Conservation (phyloP, 2,888 invertebrate genomes). For the Drosophila subsilvestris region DNA sequence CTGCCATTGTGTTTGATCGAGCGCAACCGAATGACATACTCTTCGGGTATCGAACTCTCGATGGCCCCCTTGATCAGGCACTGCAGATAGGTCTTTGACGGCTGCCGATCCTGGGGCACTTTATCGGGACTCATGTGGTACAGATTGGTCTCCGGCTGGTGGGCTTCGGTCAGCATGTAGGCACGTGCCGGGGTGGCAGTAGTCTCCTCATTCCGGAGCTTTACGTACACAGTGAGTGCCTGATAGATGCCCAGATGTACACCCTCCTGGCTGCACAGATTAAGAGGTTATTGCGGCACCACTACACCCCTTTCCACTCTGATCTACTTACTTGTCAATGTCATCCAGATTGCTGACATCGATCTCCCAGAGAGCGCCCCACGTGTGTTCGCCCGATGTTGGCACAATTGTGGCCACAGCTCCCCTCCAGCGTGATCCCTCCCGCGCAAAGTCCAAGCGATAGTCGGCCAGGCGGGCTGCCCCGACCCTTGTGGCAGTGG, state of each 20-base stretch:
- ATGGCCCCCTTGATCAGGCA: slow-evolving; percentile 82
- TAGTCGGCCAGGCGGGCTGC: slow-evolving; percentile 88
- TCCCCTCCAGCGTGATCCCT: slow-evolving; percentile 90
- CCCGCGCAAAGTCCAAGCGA: slow-evolving; percentile 88
- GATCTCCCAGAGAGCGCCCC: slow-evolving; percentile 93
- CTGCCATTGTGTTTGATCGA: slow-evolving; percentile 90
- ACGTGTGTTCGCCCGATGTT: slow-evolving; percentile 80
- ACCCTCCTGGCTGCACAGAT: slow-evolving; percentile 73
- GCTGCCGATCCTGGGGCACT: slow-evolving; percentile 86
- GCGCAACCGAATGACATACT: slow-evolving; percentile 89
- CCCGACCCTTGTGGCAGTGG: slow-evolving; percentile 88
- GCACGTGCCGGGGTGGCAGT: slow-evolving; percentile 86
- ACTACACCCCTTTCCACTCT: not conserved
- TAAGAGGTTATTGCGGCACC: no score
- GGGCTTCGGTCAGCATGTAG: slow-evolving; percentile 88
- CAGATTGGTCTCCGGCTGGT: slow-evolving; percentile 85
- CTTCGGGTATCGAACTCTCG: slow-evolving; percentile 87
- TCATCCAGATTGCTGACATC: slow-evolving; percentile 86
- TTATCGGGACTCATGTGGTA: slow-evolving; percentile 76
- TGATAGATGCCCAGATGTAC: slow-evolving; percentile 87
- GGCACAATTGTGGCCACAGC: slow-evolving; percentile 92
- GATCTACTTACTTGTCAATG: slow-evolving; percentile 87
- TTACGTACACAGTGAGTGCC: slow-evolving; percentile 86
- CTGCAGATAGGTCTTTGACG: slow-evolving; percentile 90
- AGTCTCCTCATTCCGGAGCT: slow-evolving; percentile 84